Conservation (phyloP, 1,140 invertebrate species). For the Paraescarpia echinospica region DNA sequence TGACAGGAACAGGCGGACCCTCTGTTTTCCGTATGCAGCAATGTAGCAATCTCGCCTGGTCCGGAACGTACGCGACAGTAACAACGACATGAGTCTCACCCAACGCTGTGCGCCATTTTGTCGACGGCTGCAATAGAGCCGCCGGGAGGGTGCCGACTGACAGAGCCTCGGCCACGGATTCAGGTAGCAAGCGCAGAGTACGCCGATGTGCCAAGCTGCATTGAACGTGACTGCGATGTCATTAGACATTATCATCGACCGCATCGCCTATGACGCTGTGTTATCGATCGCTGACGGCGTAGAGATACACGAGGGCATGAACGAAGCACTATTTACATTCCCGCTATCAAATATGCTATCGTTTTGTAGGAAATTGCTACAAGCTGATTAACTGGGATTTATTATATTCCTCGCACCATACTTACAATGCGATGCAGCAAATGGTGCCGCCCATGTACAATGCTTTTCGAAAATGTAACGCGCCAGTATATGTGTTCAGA, state of each 20-base stretch:
- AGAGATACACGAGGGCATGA: not conserved
- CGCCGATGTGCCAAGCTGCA: not conserved
- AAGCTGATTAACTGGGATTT: too few species aligned
- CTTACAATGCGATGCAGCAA: too few species aligned
- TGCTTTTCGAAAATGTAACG: not conserved
- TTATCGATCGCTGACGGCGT: not conserved
- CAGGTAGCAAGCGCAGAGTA: not conserved
- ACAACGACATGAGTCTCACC: not conserved
- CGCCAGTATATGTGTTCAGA: too few species aligned
- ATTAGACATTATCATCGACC: not conserved
- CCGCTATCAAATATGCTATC: too few species aligned
- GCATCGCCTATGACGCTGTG: not conserved
- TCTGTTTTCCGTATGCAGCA: not conserved
- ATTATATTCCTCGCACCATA: too few species aligned
- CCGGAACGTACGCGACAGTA: not conserved
- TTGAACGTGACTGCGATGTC: not conserved
- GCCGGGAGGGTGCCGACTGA: too few species aligned
- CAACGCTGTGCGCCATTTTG: not conserved
- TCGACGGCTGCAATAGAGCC: not conserved
- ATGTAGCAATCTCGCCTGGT: not conserved
- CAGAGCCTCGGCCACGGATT: not conserved
- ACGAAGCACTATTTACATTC: too few species aligned
- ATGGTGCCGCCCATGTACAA: not conserved
- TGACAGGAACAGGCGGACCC: not conserved
- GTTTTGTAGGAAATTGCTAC: too few species aligned